phyloP scores from a whole-genome alignment of 2,113 vertebrate species.

The Toxotes jaculatrix region DNA sequence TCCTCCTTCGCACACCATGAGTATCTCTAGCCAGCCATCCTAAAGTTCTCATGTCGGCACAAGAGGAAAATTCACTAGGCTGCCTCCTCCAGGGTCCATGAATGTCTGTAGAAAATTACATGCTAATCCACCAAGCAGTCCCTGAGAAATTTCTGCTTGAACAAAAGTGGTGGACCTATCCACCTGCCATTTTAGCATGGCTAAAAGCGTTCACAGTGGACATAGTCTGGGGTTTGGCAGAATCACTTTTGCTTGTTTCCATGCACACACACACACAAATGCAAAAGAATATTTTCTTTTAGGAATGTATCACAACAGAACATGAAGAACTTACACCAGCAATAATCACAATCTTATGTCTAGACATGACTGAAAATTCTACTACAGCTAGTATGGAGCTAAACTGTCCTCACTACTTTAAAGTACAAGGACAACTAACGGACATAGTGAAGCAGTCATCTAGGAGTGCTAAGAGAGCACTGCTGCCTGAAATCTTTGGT shows the following conservation, averaged over 20 bases:
- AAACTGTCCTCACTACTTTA: slow-evolving; percentile 3
- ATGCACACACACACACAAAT: too few relatives aligned
- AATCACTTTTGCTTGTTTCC: not conserved
- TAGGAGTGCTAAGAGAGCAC: not conserved
- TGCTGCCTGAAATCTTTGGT: slow-evolving; percentile 56
- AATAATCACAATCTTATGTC: not conserved
- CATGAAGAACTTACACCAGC: too few relatives aligned
- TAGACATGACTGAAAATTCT: not conserved
- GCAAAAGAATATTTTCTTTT: not conserved
- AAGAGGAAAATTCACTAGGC: not conserved
- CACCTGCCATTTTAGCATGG: not conserved
- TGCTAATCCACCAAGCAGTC: too few relatives aligned
- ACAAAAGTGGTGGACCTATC: not conserved
- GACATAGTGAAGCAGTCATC: slow-evolving; percentile 21
- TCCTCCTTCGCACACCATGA: not conserved
- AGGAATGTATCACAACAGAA: not conserved
- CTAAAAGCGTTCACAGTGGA: not conserved
- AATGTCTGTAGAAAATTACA: not conserved
- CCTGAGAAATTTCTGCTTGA: not conserved
- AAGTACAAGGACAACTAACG: slow-evolving; percentile 24
- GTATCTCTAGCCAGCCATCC: not conserved
- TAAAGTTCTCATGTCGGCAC: not conserved
- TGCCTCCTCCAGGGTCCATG: not conserved
- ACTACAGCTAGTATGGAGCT: not conserved
- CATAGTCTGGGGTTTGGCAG: not conserved